Percentiles rank a stretch among this genome's conserved stretches.
Conservation (phyloP, 2,888 invertebrate species). For the Netelia inedita region DNA sequence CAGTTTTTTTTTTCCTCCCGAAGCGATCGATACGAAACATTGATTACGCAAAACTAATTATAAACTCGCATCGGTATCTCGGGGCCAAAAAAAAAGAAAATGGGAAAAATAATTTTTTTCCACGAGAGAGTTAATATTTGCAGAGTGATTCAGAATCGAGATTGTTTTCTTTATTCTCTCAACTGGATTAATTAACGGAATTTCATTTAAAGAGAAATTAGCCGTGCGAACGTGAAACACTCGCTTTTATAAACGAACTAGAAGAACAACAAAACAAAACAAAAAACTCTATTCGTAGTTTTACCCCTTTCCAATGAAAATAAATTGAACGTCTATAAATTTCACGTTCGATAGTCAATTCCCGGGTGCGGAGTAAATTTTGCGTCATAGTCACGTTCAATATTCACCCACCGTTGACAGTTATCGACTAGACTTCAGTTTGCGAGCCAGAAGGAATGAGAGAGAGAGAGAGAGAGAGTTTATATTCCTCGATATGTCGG, state of each 20-base stretch:
- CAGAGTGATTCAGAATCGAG: constrained; percentile 9
- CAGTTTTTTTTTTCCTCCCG: constrained; percentile 21
- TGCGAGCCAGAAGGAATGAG: constrained; percentile 4
- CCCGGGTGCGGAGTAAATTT: background rate
- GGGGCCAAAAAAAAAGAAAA: background rate
- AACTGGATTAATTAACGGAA: background rate
- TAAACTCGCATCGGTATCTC: constrained; percentile 22
- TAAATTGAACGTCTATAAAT: background rate
- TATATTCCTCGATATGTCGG: constrained; percentile 5
- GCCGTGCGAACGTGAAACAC: background rate
- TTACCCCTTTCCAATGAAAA: background rate
- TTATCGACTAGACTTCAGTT: constrained; percentile 19
- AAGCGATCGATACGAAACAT: constrained; percentile 61
- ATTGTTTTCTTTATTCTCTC: background rate
- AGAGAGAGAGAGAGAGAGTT: background rate
- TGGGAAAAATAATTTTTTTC: background rate
- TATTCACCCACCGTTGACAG: constrained; percentile 15
- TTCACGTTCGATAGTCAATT: constrained; percentile 5
- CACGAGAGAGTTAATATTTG: constrained; percentile 2
- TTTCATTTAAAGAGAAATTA: constrained; percentile 21
- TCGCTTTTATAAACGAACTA: background rate
- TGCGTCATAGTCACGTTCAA: constrained; percentile 6
- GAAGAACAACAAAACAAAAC: background rate
- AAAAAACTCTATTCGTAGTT: background rate
- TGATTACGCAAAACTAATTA: constrained; percentile 59